Conservation (phyloP, 2,797 vertebrate species). For the Gallirallus australis region DNA sequence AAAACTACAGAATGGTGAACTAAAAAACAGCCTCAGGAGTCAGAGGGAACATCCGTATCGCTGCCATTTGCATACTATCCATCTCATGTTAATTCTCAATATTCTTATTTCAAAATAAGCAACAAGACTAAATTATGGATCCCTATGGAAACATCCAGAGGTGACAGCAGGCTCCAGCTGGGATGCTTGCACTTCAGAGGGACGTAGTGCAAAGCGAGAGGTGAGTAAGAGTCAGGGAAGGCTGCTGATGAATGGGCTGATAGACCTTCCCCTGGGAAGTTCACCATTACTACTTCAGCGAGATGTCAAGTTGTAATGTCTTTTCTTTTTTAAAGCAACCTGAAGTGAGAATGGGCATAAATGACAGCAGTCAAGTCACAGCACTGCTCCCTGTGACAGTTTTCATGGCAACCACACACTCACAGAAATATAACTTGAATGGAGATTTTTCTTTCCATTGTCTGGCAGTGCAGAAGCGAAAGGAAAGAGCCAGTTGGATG, state of each 20-base stretch:
- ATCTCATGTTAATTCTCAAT: not conserved
- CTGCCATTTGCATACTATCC: not conserved
- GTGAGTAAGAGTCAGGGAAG: not conserved
- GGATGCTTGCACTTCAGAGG: not conserved
- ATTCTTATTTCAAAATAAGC: not conserved
- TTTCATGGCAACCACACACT: conserved; percentile 1
- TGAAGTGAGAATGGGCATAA: not conserved
- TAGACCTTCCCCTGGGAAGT: not conserved
- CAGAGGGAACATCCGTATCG: not conserved
- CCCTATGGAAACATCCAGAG: not conserved
- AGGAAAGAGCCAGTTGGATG: not conserved
- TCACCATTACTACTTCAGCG: not conserved
- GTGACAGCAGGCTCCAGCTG: not conserved
- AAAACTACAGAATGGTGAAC: not conserved
- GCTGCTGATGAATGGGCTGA: not conserved
- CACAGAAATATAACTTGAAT: not conserved
- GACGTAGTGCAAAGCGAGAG: not conserved
- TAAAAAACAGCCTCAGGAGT: not conserved
- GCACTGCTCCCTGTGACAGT: not conserved
- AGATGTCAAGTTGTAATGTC: not conserved
- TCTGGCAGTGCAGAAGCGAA: not conserved
- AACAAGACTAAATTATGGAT: not conserved
- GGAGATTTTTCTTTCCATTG: not conserved
- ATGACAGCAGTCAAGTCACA: not conserved
- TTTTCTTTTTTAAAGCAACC: not conserved